Evolutionary conservation across 2,113 vertebrate genomes (phyloP), one percentile per base, ranked within the genome.

Genomic region (Centropus unirufus): DNA sequence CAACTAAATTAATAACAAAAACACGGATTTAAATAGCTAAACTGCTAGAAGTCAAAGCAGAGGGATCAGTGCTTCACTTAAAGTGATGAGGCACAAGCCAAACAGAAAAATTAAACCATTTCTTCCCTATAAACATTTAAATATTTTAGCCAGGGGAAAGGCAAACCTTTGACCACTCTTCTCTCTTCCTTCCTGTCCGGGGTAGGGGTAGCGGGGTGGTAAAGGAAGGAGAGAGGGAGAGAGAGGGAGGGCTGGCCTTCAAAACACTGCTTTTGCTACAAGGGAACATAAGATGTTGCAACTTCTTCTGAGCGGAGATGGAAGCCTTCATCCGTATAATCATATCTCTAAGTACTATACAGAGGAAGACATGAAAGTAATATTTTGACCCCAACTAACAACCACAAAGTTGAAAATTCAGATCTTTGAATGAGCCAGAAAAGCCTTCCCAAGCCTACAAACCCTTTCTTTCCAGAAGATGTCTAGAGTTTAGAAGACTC

Each of bases 161-260:
- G 55, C 6, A 77, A 82, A 69, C n/a, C 7, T 69, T 58, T 54
- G 10, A 34, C 24, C 19, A 72, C 6, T 67, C 23, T 6, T 57
- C 36, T 26, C 17, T 42, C 42, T 42, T 26, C n/a, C n/a, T 16
- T 7, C 14, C 3, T 8, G 3, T 26, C 1, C 14, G 6, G 0
- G 13, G 36, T 36, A 9, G 3, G 2, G 16, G 3, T 15, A 12
- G 4, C 9, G 24, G 36, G 30, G 16, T 0, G 4, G 36, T 62
- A 21, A 68, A 20, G 58, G 11, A 20, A 10, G 7, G 20, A 12
- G 4, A 21, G 11, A 39, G 30, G 62, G 36, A 36, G 36, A 36
- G 3, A 5, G 39, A 21, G 39, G 22, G 36, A 76, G 13, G 23
- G 19, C 22, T 81, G 34, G 54, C 27, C 24, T 81, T 81, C 46